phyloP scores from a whole-genome alignment of 2,797 vertebrate species.

The Threskiornis aethiopicus region DNA sequence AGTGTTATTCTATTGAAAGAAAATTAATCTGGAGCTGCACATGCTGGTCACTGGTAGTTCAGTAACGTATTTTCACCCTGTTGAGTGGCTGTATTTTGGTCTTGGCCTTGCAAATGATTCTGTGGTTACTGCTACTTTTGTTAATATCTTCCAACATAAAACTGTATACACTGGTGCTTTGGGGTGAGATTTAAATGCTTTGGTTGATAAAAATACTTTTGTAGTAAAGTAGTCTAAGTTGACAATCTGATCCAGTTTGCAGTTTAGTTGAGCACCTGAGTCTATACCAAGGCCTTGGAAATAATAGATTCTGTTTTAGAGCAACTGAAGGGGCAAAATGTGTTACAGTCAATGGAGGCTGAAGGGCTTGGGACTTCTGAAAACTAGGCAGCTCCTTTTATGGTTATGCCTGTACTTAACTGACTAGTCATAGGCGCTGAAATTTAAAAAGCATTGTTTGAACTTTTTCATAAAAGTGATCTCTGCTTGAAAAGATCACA shows the following conservation, averaged over 20 bases:
- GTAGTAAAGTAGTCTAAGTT: not conserved
- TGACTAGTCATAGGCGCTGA: not conserved
- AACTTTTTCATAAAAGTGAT: not conserved
- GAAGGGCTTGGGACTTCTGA: not conserved
- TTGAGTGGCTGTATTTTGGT: not conserved
- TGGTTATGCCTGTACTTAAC: not conserved
- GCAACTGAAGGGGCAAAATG: not conserved
- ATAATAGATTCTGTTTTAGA: not conserved
- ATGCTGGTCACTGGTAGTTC: not conserved
- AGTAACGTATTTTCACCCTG: not conserved
- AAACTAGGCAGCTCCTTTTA: not conserved
- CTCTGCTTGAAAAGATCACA: not conserved
- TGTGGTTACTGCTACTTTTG: not conserved
- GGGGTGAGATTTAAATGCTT: not conserved
- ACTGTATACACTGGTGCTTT: not conserved
- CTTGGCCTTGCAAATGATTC: not conserved
- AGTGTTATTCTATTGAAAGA: not conserved
- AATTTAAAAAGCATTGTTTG: not conserved
- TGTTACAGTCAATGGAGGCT: not conserved
- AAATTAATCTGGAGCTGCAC: not conserved
- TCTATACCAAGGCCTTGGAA: not conserved
- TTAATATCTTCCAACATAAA: not conserved
- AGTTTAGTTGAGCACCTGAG: not conserved
- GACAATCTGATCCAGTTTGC: not conserved
- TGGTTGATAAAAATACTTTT: not conserved